Base-by-base conservation (phyloP, 2,113 vertebrate genomes). In the Cinclus cinclus region DNA sequence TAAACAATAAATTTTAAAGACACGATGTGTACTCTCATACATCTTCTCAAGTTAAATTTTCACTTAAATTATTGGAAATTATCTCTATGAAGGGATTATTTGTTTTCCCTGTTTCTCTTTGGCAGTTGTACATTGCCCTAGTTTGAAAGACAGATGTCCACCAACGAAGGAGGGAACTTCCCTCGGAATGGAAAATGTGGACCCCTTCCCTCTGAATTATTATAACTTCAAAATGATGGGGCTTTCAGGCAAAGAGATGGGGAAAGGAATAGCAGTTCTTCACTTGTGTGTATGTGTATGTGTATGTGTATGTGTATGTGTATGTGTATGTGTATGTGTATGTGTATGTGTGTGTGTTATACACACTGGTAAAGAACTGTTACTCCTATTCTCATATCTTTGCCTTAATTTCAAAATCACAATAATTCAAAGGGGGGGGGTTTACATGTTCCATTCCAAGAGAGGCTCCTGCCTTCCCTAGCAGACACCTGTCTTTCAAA, bases 1-100 rank as follows among this genome's bases (percentile, higher is more conserved):
- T 44, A n/a, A 50, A 76, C 91, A 50, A 11, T 31, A 12, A 9
- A 39, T 53, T n/a, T 4, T 6, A 55, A 67, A 68, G 31, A 50
- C 5, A 39, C 1, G 0, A 6, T 2, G 1, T 33, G 7, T 60
- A 15, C 13, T 63, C 31, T 33, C 44, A 77, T 59, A 15, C 6
- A 39, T 28, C 8, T 53, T 19, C 18, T 49, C 20, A 31, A 39
- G 24, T n/a, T 30, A 35, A 52, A 42, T 53, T 87, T 70, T 67
- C 15, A 39, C 75, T 78, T 70, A 27, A 55, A 46, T 73, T 31
- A 21, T 3, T 49, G 15, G 86, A 75, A 71, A 56, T 49, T 0
- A 62, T 47, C 19, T 20, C 13, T 37, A 13, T 35, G 35, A 55
- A 62, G 70, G 39, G 5, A 14, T 16, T 28, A 0, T 20, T 64